Conservation (phyloP, 1,140 invertebrate genomes). For the Dendroctonus ponderosae region DNA sequence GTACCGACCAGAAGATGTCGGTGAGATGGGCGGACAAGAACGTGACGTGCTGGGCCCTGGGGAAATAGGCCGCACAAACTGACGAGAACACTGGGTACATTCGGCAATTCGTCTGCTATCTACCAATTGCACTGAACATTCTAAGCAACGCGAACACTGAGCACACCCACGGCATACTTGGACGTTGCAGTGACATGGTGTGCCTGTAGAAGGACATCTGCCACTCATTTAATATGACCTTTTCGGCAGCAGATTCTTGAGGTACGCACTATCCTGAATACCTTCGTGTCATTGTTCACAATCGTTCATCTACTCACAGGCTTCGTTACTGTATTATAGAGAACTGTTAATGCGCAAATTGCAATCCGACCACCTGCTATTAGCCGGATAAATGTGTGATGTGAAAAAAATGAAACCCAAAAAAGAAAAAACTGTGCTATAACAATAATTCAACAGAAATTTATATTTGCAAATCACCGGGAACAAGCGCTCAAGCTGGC, state of each 20-base stretch:
- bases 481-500: too few relatives aligned
- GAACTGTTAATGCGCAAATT: too few relatives aligned
- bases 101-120: constrained; percentile 14
- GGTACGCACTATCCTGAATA: too few relatives aligned
- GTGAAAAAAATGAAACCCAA: too few relatives aligned
- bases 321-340: too few relatives aligned
- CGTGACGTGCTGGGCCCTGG: constrained; percentile 39
- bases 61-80: constrained; percentile 39
- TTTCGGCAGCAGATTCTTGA: not conserved
- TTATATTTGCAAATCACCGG: too few relatives aligned
- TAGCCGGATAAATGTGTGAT: too few relatives aligned
- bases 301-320: too few relatives aligned
- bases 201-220: constrained; percentile 26
- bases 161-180: constrained; percentile 23
- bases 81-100: constrained; percentile 38
- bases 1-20: constrained; percentile 5
- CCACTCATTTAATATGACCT: constrained; percentile 27
- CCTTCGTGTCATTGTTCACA: too few relatives aligned
- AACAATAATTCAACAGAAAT: too few relatives aligned
- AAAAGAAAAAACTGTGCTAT: too few relatives aligned
- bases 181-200: constrained; percentile 27
- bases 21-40: constrained; percentile 41
- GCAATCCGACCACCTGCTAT: too few relatives aligned
- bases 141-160: constrained; percentile 23
- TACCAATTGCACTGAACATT: constrained; percentile 25